Percentiles rank a stretch among this genome's conserved stretches.
phyloP scores from a whole-genome alignment of 2,888 invertebrate genomes.

The Lasius platythorax region DNA sequence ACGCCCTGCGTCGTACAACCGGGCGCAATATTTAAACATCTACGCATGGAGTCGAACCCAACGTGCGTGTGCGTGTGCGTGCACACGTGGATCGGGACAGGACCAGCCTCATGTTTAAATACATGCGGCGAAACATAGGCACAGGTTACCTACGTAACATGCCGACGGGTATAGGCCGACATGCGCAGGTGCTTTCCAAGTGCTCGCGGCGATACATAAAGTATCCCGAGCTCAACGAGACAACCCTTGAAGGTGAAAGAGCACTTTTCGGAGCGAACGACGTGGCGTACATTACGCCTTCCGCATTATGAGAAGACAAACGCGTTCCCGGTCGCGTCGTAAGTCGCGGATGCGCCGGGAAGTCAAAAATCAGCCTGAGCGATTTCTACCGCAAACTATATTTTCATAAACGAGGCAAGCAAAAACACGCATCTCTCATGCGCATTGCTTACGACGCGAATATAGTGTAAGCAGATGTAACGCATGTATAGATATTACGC shows the following conservation, averaged over 20 bases:
- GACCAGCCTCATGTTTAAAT: constrained; percentile 78
- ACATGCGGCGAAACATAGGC: constrained; percentile 72
- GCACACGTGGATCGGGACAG: constrained; percentile 61
- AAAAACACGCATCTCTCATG: neutral
- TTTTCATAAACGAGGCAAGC: neutral
- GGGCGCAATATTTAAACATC: constrained; percentile 63
- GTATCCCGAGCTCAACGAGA: constrained; percentile 53
- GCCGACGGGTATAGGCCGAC: constrained; percentile 80
- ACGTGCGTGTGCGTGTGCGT: constrained; percentile 46
- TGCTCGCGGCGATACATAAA: constrained; percentile 63
- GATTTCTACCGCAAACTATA: neutral
- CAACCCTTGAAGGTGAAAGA: constrained; percentile 49
- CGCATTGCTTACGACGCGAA: neutral
- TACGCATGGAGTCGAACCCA: constrained; percentile 2
- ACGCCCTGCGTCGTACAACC: constrained; percentile 70
- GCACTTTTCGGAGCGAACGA: constrained; percentile 36
- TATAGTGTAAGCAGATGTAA: neutral
- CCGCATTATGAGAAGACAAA: constrained; percentile 23
- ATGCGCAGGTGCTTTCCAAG: constrained; percentile 77
- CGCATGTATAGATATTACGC: neutral
- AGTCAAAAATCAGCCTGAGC: neutral
- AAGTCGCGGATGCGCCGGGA: neutral
- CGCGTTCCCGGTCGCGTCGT: neutral
- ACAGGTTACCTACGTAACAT: constrained; percentile 66
- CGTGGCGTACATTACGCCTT: constrained; percentile 13